Base-by-base conservation (phyloP, 2,797 vertebrate species). In the Antennarius maculatus region DNA sequence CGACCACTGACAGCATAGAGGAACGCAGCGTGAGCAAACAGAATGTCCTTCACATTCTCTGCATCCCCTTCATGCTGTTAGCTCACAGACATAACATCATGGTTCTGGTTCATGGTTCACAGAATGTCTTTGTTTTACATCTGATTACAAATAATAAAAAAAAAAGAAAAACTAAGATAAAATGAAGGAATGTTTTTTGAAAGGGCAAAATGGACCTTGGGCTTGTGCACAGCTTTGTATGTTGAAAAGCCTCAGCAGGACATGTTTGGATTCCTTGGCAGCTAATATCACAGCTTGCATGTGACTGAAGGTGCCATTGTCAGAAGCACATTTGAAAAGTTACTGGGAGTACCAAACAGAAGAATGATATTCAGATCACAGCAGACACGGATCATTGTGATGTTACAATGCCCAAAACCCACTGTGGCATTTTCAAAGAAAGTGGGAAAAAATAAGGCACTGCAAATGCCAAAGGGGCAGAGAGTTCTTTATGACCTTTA, bases 1-100 rank as follows among this genome's bases (percentile, higher is more conserved):
- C 66, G 0, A 51, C 54, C 59, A 54, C 67, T 74, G 69, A 41
- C 41, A 74, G 61, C 64, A 54, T 13, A 5, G 3, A 56, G 69
- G 54, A 51, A 72, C 62, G 50, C 10, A 27, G 46, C 28, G 2
- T 34, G 16, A 66, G 60, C 61, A 70, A 74, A 76, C 51, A 69
- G 18, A 67, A 69, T 53, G 83, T 70, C 83, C 86, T 86, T 86
- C 84, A 71, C 39, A 54, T n/a, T 27, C 49, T 46, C 59, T 6
- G 52, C 15, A 17, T 55, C 34, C 18, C 47, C 56, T 58, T 56
- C 62, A 28, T 53, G 58, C 57, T 57, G 52, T 56, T 52, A 71
- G 51, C 54, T 63, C 47, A 2, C 5, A 51, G 41, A 68, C 62
- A 56, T 23, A 62, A 39, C 54, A 9, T 34, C 23, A 41, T 54